phyloP scores from a whole-genome alignment of 2,888 invertebrate species.

The Thysanoteuthis rhombus region DNA sequence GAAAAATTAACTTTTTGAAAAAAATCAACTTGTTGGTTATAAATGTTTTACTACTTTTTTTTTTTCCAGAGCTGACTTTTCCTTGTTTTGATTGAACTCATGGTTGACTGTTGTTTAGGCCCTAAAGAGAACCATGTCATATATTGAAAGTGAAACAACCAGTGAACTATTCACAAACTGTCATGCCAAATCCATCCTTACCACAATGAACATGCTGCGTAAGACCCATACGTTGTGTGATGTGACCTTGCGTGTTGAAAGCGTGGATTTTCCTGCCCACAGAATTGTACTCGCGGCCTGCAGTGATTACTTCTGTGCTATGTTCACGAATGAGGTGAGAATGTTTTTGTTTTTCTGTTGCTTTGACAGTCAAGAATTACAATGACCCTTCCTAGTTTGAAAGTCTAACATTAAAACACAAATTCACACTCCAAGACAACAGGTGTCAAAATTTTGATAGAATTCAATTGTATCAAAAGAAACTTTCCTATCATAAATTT shows the following conservation, averaged over 20 bases:
- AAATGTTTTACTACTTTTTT: not conserved
- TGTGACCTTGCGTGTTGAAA: conserved; percentile 61
- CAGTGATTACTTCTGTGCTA: conserved; percentile 67
- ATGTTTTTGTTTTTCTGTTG: not conserved
- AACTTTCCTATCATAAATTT: too few relatives aligned
- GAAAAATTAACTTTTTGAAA: not conserved
- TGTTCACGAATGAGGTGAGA: conserved; percentile 66
- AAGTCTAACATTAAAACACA: too few relatives aligned
- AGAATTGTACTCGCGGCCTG: conserved; percentile 66
- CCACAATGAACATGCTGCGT: conserved; percentile 65
- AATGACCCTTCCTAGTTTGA: not conserved
- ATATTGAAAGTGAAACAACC: not conserved
- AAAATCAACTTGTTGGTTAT: not conserved
- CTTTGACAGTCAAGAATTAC: not conserved
- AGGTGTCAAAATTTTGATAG: too few relatives aligned
- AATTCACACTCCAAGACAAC: too few relatives aligned
- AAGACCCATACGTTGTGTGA: conserved; percentile 64
- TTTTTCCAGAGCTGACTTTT: not conserved
- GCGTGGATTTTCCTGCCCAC: conserved; percentile 63
- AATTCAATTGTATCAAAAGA: too few relatives aligned
- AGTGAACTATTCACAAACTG: conserved; percentile 63
- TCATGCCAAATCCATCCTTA: conserved; percentile 64
- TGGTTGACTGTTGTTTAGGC: not conserved
- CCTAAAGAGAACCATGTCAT: not conserved
- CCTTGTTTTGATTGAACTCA: not conserved